phyloP scores from a whole-genome alignment of 1,140 invertebrate species.

The Daktulosphaira vitifoliae region DNA sequence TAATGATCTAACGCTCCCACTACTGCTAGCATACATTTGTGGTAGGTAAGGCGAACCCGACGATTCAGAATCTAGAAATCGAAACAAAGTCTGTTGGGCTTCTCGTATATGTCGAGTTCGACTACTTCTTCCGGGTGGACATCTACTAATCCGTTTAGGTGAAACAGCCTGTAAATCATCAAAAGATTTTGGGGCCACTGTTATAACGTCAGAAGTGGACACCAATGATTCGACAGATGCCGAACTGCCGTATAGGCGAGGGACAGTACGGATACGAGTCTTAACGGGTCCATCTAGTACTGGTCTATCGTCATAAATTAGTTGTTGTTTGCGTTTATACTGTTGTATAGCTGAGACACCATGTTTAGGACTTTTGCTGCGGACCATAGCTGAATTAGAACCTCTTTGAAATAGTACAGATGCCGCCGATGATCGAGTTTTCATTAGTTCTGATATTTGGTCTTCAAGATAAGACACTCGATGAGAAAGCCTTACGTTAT shows the following conservation, averaged over 20 bases:
- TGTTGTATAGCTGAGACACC: constrained; percentile 24
- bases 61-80: constrained; percentile 19
- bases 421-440: constrained; percentile 1
- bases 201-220: not conserved
- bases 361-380: constrained; percentile 29
- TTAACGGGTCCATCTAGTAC: not conserved
- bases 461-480: constrained; percentile 82
- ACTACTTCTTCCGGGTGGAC: not conserved
- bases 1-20: not conserved
- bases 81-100: constrained; percentile 41
- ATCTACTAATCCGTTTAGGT: not conserved
- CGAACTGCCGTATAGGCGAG: constrained; percentile 6
- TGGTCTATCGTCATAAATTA: not conserved
- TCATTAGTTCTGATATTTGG: constrained; percentile 62
- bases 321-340: constrained; percentile 15
- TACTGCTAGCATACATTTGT: not conserved
- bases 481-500: constrained; percentile 75
- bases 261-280: constrained; percentile 2
- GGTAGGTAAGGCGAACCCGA: not conserved
- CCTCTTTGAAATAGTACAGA: constrained; percentile 15
- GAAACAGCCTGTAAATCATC: not conserved
- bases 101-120: constrained; percentile 40
- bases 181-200: not conserved
- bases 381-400: constrained; percentile 2
- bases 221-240: constrained; percentile 12